Evolutionary conservation across 2,888 invertebrate genomes (phyloP), one percentile per base, ranked within the genome.

Genomic region (Pristionchus japonicus): DNA sequence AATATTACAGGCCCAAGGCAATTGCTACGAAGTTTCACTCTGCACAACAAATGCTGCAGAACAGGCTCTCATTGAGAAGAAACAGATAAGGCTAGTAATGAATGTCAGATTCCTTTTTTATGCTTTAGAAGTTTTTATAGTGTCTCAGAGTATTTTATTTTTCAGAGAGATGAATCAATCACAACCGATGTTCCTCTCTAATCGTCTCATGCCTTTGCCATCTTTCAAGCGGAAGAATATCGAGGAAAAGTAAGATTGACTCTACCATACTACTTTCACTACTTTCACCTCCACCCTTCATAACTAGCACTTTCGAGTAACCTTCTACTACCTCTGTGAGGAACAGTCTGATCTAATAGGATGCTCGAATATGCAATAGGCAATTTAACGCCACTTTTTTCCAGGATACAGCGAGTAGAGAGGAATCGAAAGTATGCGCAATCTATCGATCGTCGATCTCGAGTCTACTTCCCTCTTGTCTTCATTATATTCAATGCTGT

Each of bases 401-500:
- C 67, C 89, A 91, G 91, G 83, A 92, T 92, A 74, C 90, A 89
- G 67, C 90, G 91, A 64, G 91, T 91, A n/a, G 91, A 91, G 88
- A 89, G 89, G 84, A 92, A 92, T 88, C 90, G 92, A 0, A 91
- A 92, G 84, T 90, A 90, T 77, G 92, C 92, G 1, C 92, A 92
- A 67, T 49, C 89, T 49, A 92, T 92, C 84, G 92, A 92, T 88
- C 89, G 91, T 15, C 88, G 88, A 31, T 90, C 92, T 64, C 91
- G 93, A 9, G 80, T 92, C 1, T 90, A 90, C n/a, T 93, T 93
- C 87, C 93, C 93, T 0, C 80, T 93, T 20, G 92, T 92, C 17
- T 93, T 93, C 89, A 70, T 92, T 37, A 40, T 93, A 15, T 93
- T 93, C 90, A 93, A 93, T 84, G 86, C 91, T 27, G 88, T 90